These are phyloP conservation scores for Ornithoptera priamus DNA, from an alignment of 2,888 invertebrate genomes.

Conservation along the genomic window DNA sequence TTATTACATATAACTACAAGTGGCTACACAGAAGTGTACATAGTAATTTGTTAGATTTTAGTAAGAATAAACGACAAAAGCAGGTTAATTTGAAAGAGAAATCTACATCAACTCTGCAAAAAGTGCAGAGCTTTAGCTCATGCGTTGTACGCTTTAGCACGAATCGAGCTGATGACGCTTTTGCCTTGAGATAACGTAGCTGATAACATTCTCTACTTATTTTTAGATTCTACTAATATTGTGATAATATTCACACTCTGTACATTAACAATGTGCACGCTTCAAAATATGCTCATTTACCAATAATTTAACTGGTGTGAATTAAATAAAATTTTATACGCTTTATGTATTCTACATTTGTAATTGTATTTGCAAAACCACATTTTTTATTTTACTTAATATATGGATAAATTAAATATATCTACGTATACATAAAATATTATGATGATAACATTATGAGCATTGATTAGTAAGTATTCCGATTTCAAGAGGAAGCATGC, in stretches of 20 bases:
- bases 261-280: conserved; percentile 17
- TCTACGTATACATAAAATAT: no score
- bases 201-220: conserved; percentile 71
- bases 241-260: conserved; percentile 52
- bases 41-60: background rate
- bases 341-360: background rate
- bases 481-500: no score
- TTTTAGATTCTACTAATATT: conserved; percentile 74
- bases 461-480: no score
- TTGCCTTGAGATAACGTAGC: conserved; percentile 74
- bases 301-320: background rate
- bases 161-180: conserved; percentile 48
- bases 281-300: background rate
- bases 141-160: conserved; percentile 36
- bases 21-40: no score
- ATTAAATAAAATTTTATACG: background rate
- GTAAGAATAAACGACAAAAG: background rate
- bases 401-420: no score
- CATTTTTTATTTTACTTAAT: no score
- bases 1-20: no score
- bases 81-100: background rate
- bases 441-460: no score
- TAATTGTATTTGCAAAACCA: no score
- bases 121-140: conserved; percentile 18
- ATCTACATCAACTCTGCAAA: background rate